Percentiles rank a stretch among this genome's conserved stretches.
phyloP scores from a whole-genome alignment of 2,888 invertebrate species.

The Caenorhabditis sulstoni region DNA sequence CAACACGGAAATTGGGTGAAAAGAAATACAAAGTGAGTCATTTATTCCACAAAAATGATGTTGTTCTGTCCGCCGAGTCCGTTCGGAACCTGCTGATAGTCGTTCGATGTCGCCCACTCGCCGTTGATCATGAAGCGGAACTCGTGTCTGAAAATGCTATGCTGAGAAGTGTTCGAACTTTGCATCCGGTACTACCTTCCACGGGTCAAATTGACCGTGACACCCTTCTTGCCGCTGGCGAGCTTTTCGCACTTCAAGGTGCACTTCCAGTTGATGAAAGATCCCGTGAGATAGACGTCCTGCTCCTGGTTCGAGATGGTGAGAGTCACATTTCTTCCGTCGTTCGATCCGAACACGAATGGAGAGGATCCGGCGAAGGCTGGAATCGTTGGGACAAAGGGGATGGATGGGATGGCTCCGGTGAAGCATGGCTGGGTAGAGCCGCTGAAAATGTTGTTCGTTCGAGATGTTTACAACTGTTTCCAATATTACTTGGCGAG shows the following conservation, averaged over 20 bases:
- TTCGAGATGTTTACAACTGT: no score
- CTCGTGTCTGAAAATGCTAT: slow-evolving; percentile 65
- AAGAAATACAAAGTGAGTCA: slow-evolving; percentile 28
- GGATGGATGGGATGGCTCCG: slow-evolving; percentile 45
- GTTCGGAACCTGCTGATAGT: slow-evolving; percentile 67
- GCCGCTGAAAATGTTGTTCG: slow-evolving; percentile 53
- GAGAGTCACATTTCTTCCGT: slow-evolving; percentile 66
- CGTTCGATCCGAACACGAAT: slow-evolving; percentile 32
- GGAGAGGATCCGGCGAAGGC: slow-evolving; percentile 39
- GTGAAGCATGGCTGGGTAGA: slow-evolving; percentile 34
- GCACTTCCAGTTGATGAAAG: slow-evolving; percentile 77
- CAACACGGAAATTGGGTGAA: neutral
- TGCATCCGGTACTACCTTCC: slow-evolving; percentile 56
- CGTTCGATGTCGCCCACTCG: slow-evolving; percentile 67
- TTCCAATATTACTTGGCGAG: slow-evolving; percentile 42
- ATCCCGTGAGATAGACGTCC: slow-evolving; percentile 73
- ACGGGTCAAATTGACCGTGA: slow-evolving; percentile 72
- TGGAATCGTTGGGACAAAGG: slow-evolving; percentile 48
- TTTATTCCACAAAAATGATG: slow-evolving; percentile 67
- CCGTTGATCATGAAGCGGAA: slow-evolving; percentile 77
- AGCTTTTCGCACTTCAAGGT: slow-evolving; percentile 70
- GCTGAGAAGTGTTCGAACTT: no score
- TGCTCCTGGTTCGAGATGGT: slow-evolving; percentile 65
- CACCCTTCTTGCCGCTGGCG: slow-evolving; percentile 64
- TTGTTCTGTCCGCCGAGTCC: slow-evolving; percentile 70